phyloP scores from a whole-genome alignment of 2,797 vertebrate genomes.

The Danio aesculapii region DNA sequence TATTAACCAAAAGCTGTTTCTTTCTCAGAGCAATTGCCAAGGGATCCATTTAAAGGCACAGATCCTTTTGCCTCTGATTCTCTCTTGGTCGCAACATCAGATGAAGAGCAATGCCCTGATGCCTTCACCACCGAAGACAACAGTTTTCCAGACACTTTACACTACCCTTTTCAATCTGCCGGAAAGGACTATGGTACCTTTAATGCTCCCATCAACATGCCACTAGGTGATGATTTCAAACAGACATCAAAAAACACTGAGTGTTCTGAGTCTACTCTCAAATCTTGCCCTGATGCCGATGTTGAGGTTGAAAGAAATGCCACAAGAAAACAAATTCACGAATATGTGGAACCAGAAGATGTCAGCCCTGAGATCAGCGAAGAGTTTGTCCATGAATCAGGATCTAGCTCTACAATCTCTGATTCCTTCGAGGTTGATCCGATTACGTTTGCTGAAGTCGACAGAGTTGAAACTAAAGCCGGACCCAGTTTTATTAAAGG shows the following conservation, averaged over 20 bases:
- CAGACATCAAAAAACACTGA: conserved; percentile 46
- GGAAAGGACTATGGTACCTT: conserved; percentile 35
- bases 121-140: conserved; percentile 78
- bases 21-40: conserved; percentile 86
- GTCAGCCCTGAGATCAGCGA: conserved; percentile 9
- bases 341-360: background rate
- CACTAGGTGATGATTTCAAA: conserved; percentile 33
- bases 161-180: conserved; percentile 5
- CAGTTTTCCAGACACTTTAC: conserved; percentile 23
- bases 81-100: conserved; percentile 80
- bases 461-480: conserved; percentile 11
- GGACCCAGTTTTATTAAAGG: conserved; percentile 38
- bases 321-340: conserved; percentile 30
- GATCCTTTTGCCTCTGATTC: conserved; percentile 87
- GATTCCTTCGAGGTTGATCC: conserved; percentile 57
- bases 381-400: conserved; percentile 35
- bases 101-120: conserved; percentile 74
- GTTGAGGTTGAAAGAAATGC: conserved; percentile 17
- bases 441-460: conserved; percentile 33
- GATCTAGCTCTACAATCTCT: conserved; percentile 50
- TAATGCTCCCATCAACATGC: conserved; percentile 10
- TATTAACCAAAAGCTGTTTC: conserved; percentile 37
- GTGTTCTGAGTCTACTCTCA: conserved; percentile 16
- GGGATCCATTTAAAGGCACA: conserved; percentile 89
- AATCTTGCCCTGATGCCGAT: conserved; percentile 33